Evolutionary conservation across 2,888 invertebrate genomes (phyloP).

Genomic region (Chironomus tentans): DNA sequence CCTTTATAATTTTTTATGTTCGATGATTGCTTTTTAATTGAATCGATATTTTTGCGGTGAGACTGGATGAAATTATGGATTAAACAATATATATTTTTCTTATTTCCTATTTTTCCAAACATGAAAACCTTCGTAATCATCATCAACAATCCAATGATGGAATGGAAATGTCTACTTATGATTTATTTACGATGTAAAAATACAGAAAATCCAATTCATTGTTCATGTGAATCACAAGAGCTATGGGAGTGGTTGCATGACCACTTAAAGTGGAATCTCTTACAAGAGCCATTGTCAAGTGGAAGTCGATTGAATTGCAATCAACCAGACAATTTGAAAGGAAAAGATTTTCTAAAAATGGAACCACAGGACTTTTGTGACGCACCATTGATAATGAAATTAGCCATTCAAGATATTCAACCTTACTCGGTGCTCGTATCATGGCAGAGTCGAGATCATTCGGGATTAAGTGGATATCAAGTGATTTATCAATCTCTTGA

Average conservation of each 20-base stretch:
- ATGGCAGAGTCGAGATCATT: constrained; percentile 84
- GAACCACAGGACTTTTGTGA: constrained; percentile 64
- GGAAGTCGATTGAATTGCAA: constrained; percentile 66
- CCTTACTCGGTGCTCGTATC: constrained; percentile 78
- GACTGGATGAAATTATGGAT: background rate
- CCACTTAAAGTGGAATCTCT: constrained; percentile 57
- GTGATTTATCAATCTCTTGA: constrained; percentile 71
- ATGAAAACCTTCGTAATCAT: background rate
- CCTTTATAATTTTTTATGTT: background rate
- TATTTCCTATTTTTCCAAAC: background rate
- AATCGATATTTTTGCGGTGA: background rate
- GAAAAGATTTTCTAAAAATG: constrained; percentile 64
- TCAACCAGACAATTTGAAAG: constrained; percentile 71
- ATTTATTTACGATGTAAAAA: background rate
- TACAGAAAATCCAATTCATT: constrained; percentile 79
- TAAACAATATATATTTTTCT: background rate
- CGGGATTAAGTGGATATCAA: constrained; percentile 73
- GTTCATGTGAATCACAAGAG: constrained; percentile 83
- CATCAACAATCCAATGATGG: background rate
- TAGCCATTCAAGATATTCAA: constrained; percentile 81
- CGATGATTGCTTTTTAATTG: constrained; percentile 7
- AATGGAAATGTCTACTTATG: background rate
- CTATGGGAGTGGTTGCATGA: constrained; percentile 88
- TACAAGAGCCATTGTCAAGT: constrained; percentile 43
- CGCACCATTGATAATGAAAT: constrained; percentile 68